Evolutionary conservation across 1,140 invertebrate species (phyloP).

Genomic region (Gryllus bimaculatus): DNA sequence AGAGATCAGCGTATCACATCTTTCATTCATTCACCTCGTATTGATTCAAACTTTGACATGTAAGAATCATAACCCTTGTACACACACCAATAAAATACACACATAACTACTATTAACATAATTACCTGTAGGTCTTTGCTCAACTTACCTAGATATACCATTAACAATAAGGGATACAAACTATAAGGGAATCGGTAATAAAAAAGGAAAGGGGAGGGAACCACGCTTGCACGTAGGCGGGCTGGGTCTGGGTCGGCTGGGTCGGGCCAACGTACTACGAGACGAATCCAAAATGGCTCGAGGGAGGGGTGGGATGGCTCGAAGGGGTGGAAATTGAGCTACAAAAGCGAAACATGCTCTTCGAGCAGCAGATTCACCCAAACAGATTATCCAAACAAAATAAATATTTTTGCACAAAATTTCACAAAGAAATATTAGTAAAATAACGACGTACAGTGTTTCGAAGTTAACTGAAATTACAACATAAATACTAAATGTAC

Average conservation of each 20-base stretch:
- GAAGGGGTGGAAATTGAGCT: background rate
- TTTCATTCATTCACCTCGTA: background rate
- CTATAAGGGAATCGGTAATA: background rate
- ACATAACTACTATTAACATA: background rate
- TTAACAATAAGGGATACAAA: background rate
- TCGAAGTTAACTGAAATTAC: too few relatives aligned
- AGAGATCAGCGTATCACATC: background rate
- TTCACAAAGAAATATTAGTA: too few relatives aligned
- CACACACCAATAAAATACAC: background rate
- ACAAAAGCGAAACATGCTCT: background rate
- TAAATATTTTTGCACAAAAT: too few relatives aligned
- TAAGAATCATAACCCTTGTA: background rate
- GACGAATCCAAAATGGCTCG: background rate
- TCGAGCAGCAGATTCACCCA: background rate
- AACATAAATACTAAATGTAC: too few relatives aligned
- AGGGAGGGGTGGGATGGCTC: background rate
- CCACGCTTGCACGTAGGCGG: background rate
- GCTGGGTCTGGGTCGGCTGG: background rate
- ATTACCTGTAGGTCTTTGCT: background rate
- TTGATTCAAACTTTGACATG: background rate
- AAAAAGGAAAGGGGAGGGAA: background rate
- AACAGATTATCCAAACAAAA: too few relatives aligned
- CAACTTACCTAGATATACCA: slow-evolving; percentile 1
- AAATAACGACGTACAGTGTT: too few relatives aligned
- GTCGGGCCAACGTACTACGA: background rate